These are phyloP conservation scores for Paedocypris micromegethes DNA, from an alignment of 2,797 vertebrate species.

Conservation along the genomic window DNA sequence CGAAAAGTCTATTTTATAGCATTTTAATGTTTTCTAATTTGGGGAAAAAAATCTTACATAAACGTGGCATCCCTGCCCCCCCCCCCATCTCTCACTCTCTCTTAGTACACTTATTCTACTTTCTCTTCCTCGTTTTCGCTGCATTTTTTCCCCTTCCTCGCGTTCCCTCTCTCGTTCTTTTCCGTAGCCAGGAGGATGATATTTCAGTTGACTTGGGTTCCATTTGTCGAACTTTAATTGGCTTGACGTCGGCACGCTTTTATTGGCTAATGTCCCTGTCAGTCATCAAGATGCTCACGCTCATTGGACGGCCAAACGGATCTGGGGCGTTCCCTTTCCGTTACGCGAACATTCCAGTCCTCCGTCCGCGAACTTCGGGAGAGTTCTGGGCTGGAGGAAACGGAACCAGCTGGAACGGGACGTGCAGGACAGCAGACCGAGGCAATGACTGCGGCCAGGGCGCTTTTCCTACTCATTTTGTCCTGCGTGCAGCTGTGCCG, in stretches of 20 bases:
- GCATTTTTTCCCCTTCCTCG: slow-evolving; percentile 9
- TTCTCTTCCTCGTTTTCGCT: too few species aligned
- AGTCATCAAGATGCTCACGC: rapidly evolving
- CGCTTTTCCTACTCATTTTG: slow-evolving; percentile 8
- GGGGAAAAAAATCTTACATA: too few species aligned
- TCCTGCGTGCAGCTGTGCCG: slow-evolving; percentile 5
- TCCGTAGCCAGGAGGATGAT: slow-evolving; percentile 36
- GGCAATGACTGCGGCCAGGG: background rate
- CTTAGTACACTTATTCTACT: too few species aligned
- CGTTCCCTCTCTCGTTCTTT: slow-evolving; percentile 49
- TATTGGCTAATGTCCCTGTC: slow-evolving; percentile 31
- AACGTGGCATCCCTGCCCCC: too few species aligned
- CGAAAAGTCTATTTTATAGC: too few species aligned
- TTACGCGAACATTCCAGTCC: slow-evolving; percentile 18
- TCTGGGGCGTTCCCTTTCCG: background rate
- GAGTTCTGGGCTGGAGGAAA: slow-evolving; percentile 3
- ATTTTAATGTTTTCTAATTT: too few species aligned
- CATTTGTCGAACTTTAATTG: slow-evolving; percentile 57
- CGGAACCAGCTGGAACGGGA: background rate
- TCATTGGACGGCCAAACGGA: slow-evolving; percentile 48
- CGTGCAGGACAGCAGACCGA: background rate
- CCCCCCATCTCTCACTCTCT: too few species aligned
- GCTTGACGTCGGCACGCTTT: background rate
- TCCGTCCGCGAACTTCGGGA: slow-evolving; percentile 1
- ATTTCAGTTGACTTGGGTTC: slow-evolving; percentile 16